Evolutionary conservation across 53 echinoderm and acorn worm species (phyloP).

Genomic region (Arbacia lixula): DNA sequence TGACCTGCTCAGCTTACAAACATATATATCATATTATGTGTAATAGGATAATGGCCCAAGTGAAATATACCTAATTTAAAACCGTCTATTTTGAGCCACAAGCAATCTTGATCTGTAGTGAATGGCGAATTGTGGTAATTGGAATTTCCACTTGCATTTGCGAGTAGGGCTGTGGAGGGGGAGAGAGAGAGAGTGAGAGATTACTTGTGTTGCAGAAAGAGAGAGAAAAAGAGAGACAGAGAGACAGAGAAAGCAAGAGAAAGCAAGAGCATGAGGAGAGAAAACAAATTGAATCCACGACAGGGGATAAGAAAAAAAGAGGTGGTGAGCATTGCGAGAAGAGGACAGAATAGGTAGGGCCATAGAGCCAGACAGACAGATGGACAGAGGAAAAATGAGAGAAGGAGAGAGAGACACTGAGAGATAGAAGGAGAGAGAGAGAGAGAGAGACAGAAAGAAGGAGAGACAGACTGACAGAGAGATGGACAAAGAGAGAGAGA

Average conservation of each 20-base stretch:
- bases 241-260: background rate
- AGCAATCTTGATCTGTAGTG: no score
- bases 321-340: no score
- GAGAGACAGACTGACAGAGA: background rate
- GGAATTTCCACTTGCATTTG: constrained; percentile 8
- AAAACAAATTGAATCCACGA: no score
- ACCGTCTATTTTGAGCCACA: no score
- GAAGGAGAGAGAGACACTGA: background rate
- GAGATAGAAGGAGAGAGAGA: background rate
- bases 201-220: background rate
- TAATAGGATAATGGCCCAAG: no score
- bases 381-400: background rate
- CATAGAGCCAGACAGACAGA: background rate
- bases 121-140: no score
- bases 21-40: no score
- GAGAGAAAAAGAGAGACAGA: background rate
- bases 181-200: background rate
- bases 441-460: background rate
- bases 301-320: no score
- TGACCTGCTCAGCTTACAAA: no score
- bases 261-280: background rate
- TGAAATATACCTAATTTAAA: no score
- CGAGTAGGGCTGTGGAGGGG: background rate
- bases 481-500: background rate
- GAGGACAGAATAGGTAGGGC: no score